Evolutionary conservation across 2,888 invertebrate species (phyloP).

Genomic region (Eutolmus rufibarbis): DNA sequence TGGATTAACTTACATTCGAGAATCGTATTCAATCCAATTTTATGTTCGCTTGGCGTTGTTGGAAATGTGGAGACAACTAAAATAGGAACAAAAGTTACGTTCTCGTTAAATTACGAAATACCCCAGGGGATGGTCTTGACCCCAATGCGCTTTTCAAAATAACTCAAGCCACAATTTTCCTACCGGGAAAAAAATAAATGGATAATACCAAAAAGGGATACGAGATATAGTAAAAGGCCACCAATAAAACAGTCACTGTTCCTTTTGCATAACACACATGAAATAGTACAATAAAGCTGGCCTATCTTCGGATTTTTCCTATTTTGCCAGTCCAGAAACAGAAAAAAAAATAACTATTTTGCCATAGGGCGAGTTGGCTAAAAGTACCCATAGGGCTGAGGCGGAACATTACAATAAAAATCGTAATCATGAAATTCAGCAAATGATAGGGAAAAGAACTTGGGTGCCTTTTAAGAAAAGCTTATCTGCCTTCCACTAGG

Average conservation of each 20-base stretch:
- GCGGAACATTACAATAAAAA: neutral
- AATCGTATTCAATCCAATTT: neutral
- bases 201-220: neutral
- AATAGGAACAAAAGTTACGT: neutral
- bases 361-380: neutral
- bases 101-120: neutral
- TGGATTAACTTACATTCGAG: neutral
- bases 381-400: neutral
- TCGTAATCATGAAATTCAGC: neutral
- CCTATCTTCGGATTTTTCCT: neutral
- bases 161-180: neutral
- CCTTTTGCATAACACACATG: neutral
- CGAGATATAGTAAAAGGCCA: neutral
- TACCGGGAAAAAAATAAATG: neutral
- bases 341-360: neutral
- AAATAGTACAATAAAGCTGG: neutral
- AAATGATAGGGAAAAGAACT: neutral
- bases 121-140: neutral
- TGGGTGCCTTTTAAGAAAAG: neutral
- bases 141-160: neutral
- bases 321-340: neutral
- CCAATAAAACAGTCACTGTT: neutral
- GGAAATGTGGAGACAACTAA: neutral
- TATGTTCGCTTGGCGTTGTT: neutral
- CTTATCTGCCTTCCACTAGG: neutral